Conservation (phyloP, 2,888 invertebrate species). For the Candidula unifasciata region DNA sequence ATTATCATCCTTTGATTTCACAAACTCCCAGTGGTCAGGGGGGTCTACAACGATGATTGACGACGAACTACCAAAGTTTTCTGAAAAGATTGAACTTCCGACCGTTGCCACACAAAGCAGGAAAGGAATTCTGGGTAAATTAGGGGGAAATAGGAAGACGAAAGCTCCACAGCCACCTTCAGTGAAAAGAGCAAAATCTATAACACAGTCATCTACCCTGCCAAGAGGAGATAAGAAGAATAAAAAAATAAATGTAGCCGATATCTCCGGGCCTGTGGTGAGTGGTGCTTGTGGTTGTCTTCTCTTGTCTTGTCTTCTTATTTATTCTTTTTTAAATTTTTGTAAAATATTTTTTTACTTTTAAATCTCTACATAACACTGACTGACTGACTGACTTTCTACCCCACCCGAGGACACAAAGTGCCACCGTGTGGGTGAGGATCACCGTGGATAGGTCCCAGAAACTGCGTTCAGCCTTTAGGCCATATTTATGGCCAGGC, state of each 20-base stretch:
- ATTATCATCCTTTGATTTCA: slow-evolving; percentile 13
- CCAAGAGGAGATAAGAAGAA: slow-evolving; percentile 58
- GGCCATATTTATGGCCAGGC: too few species aligned
- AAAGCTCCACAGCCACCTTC: slow-evolving; percentile 62
- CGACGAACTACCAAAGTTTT: slow-evolving; percentile 48
- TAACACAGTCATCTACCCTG: slow-evolving; percentile 64
- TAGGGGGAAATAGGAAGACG: slow-evolving; percentile 62
- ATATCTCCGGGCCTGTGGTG: slow-evolving; percentile 74
- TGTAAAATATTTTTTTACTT: too few species aligned
- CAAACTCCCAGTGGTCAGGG: slow-evolving; percentile 36
- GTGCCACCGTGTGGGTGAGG: too few species aligned
- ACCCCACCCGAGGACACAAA: too few species aligned
- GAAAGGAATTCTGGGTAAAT: slow-evolving; percentile 70
- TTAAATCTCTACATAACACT: too few species aligned
- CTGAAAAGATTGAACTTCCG: slow-evolving; percentile 72
- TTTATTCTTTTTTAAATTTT: too few species aligned
- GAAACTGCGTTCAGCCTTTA: too few species aligned
- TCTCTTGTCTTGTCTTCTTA: too few species aligned
- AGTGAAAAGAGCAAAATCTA: slow-evolving; percentile 71
- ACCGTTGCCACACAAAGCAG: slow-evolving; percentile 63
- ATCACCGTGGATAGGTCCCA: too few species aligned
- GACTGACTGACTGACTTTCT: too few species aligned
- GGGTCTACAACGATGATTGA: slow-evolving; percentile 51
- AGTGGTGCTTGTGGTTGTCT: too few species aligned
- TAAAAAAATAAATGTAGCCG: slow-evolving; percentile 70